Percentiles rank a stretch among this genome's conserved stretches.
Conservation (phyloP, 2,113 vertebrate species). For the Ceyx melanurus region DNA sequence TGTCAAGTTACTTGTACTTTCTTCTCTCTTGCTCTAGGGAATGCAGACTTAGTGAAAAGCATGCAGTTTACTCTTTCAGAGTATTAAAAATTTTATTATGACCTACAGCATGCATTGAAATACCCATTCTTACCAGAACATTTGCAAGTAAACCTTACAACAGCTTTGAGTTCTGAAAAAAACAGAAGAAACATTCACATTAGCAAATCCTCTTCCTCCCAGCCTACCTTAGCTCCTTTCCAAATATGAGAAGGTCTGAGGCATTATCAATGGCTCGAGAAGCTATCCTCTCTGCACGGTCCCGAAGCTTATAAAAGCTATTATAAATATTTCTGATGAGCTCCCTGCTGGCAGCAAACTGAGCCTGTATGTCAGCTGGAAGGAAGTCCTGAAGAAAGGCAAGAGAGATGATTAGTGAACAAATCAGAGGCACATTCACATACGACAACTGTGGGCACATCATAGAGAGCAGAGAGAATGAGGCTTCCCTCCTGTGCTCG, state of each 20-base stretch:
- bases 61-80: neutral
- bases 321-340: conserved; percentile 92
- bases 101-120: neutral
- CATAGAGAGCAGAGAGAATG: neutral
- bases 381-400: conserved; percentile 86
- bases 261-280: conserved; percentile 90
- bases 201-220: neutral
- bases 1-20: neutral
- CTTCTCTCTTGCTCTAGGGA: neutral
- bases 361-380: conserved; percentile 89
- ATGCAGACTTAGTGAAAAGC: neutral
- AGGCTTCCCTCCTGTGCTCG: neutral
- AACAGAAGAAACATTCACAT: rapidly evolving
- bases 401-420: neutral
- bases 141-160: neutral
- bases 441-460: rapidly evolving
- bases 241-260: conserved; percentile 90
- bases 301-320: conserved; percentile 91
- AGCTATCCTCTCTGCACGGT: conserved; percentile 88
- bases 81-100: neutral
- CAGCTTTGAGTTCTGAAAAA: neutral
- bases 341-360: conserved; percentile 91
- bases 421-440: neutral
- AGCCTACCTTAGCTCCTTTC: conserved; percentile 89
- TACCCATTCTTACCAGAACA: neutral